Percentiles rank a stretch among this genome's conserved stretches.
Conservation (phyloP, 2,113 vertebrate genomes). For the Rhinopomastus cyanomelas region DNA sequence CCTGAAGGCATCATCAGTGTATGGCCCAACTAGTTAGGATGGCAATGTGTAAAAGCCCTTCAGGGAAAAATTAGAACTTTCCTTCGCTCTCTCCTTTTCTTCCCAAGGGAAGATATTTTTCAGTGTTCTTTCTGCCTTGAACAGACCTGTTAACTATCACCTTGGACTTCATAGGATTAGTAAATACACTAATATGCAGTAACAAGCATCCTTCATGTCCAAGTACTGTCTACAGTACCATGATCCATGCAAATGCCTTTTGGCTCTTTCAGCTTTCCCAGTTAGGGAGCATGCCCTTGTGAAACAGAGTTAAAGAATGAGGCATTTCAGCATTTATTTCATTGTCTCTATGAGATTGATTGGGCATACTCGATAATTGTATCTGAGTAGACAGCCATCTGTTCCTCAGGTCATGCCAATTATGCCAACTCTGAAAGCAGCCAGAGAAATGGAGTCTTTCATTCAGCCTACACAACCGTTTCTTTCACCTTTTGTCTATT, state of each 20-base stretch:
- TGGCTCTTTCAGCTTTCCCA: neutral
- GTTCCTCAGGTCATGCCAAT: slow-evolving; percentile 26
- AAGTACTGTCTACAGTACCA: neutral
- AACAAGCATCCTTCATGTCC: neutral
- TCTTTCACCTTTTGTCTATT: slow-evolving; percentile 34
- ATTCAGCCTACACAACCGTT: slow-evolving; percentile 7
- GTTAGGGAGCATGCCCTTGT: neutral
- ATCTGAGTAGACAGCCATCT: slow-evolving; percentile 25
- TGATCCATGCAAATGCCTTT: neutral
- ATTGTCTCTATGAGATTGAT: neutral
- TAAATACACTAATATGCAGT: neutral
- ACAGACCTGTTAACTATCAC: neutral
- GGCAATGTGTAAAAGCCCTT: neutral
- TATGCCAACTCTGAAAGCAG: slow-evolving; percentile 1
- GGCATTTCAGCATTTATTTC: neutral
- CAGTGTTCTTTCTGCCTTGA: neutral
- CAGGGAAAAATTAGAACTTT: neutral
- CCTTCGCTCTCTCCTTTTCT: neutral
- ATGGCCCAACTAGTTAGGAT: neutral
- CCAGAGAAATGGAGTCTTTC: neutral
- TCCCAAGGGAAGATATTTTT: neutral
- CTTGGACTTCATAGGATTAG: neutral
- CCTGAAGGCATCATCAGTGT: neutral
- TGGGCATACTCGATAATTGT: neutral
- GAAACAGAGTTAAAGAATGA: neutral